Conservation (phyloP, 2,797 vertebrate genomes). For the Taenioides sp. region DNA sequence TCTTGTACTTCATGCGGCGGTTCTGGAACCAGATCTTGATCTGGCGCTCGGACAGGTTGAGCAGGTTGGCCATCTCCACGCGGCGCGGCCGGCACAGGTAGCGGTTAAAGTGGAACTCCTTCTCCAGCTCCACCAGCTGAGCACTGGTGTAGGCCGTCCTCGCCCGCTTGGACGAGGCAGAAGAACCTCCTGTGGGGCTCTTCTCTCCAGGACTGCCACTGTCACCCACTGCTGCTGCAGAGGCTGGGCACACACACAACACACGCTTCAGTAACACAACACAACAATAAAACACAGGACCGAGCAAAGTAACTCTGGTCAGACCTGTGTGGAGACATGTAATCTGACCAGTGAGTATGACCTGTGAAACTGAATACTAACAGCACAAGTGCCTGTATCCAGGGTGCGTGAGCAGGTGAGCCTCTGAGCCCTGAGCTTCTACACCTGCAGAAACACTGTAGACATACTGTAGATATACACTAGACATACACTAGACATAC, state of each 20-base stretch:
- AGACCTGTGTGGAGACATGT: no score
- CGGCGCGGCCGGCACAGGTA: constrained; percentile 94
- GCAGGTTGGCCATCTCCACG: constrained; percentile 97
- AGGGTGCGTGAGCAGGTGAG: no score
- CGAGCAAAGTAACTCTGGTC: no score
- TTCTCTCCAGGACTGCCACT: constrained; percentile 90
- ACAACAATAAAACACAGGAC: not conserved
- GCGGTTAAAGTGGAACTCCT: constrained; percentile 95
- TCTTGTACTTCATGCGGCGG: constrained; percentile 97
- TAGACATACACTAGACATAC: no score
- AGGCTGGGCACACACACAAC: constrained; percentile 55
- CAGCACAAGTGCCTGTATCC: no score
- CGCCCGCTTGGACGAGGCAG: constrained; percentile 92
- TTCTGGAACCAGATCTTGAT: constrained; percentile 99
- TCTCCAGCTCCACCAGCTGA: constrained; percentile 91
- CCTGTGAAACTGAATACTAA: no score
- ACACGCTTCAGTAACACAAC: not conserved
- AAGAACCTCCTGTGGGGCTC: constrained; percentile 86
- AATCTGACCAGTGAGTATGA: no score
- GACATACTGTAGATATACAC: no score
- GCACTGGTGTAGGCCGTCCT: constrained; percentile 96
- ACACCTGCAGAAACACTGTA: no score
- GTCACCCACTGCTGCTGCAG: constrained; percentile 69
- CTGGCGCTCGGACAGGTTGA: constrained; percentile 95
- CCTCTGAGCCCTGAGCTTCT: no score